Base-by-base conservation (phyloP, 1,140 invertebrate species). In the Leguminivora glycinivorella region DNA sequence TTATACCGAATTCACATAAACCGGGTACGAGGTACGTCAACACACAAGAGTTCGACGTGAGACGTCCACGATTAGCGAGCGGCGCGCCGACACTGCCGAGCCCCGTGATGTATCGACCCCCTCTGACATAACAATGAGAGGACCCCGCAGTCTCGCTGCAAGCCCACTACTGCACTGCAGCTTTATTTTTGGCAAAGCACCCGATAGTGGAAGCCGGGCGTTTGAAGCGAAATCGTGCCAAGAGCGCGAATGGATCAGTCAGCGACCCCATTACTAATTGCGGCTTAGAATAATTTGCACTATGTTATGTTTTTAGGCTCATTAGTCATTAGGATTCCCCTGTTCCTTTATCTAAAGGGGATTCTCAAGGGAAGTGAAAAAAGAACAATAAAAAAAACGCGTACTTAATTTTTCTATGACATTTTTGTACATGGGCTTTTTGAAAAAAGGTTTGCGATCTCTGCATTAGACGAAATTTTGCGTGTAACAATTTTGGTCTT, bases 161-260 rank as follows among this genome's bases (percentile, higher is more conserved):
- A 88, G 84, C 80, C 75, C 76, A 74, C 75, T 79, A 87, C 88
- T 89, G 88, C 88, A 89, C 79, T 90, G 88, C 88, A 90, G 88
- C 79, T 85, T 88, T 90, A 88, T 88, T 90, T 87, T 86, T 90
- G 88, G 86, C 86, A 89, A 76, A 76, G 71, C 79, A 85, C 80
- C 80, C 80, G 73, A 73, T 60, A 74, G 72, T 69, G 73, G 74
- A 76, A 76, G 74, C 67, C 71, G 69, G 34, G 67, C 43, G 47
- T 52, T 52, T 68, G 68, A 68, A 72, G 70, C 66, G 70, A 76
- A 75, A 77, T 71, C 79, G 67, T 83, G 83, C 83, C 83, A 87
- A 83, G 72, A 71, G 75, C 70, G 70, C 67, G 56, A 72, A 17
- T 14, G 34, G 17, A 43, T 29, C 22, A 40, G 74, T 70, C 68